Evolutionary conservation across 1,140 invertebrate genomes (phyloP).

Genomic region (Bradysia coprophila): DNA sequence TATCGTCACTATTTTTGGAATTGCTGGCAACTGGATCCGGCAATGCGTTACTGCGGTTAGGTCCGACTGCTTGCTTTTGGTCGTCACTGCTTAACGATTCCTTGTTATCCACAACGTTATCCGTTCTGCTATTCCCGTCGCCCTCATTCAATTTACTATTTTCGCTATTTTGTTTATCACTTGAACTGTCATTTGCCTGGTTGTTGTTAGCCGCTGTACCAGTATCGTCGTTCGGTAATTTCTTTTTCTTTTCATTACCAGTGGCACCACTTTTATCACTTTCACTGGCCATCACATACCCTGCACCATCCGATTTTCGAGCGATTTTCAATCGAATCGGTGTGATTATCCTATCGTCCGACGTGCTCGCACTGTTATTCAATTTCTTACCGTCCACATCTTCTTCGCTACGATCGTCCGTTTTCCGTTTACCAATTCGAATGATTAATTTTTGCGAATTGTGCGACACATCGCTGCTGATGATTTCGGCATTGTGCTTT

Average conservation of each 20-base stretch:
- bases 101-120: too few species aligned
- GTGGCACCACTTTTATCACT: not conserved
- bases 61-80: not conserved
- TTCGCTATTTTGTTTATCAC: slow-evolving; percentile 5
- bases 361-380: slow-evolving; percentile 1
- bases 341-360: slow-evolving; percentile 41
- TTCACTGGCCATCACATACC: slow-evolving; percentile 33
- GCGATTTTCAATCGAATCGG: slow-evolving; percentile 68
- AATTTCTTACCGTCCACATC: slow-evolving; percentile 14
- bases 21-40: slow-evolving; percentile 9
- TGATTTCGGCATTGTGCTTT: slow-evolving; percentile 3
- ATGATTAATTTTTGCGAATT: slow-evolving; percentile 46
- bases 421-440: slow-evolving; percentile 30
- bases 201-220: slow-evolving; percentile 1
- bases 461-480: slow-evolving; percentile 22
- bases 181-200: slow-evolving; percentile 11
- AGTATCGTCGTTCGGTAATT: too few species aligned
- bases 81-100: not conserved
- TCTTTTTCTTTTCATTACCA: too few species aligned
- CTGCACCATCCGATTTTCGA: slow-evolving; percentile 50
- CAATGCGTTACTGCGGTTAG: not conserved
- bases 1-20: slow-evolving; percentile 17
- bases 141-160: too few species aligned
- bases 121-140: too few species aligned
- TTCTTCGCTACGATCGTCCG: not conserved